Conservation (phyloP, 1,140 invertebrate species). For the Halyomorpha halys region DNA sequence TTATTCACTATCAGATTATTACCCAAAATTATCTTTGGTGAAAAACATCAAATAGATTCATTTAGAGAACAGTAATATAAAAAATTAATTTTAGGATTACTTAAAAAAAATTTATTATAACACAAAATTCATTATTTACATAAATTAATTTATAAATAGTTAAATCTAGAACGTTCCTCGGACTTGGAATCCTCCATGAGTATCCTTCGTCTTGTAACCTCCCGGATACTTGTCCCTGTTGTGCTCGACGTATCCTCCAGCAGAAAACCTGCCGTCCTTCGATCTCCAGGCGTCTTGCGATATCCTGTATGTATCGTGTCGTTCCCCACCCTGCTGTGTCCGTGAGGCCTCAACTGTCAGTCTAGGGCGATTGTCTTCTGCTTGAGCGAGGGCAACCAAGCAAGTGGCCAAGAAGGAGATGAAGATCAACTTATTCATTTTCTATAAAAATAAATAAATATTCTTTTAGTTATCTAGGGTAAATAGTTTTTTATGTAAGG, state of each 20-base stretch:
- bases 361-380: neutral
- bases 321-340: neutral
- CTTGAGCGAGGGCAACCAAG: neutral
- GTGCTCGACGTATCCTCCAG: conserved; percentile 20
- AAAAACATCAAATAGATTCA: too few species aligned
- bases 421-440: conserved; percentile 11
- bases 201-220: neutral
- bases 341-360: neutral
- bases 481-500: too few species aligned
- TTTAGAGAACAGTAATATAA: too few species aligned
- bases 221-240: conserved; percentile 11
- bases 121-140: too few species aligned
- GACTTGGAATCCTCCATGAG: conserved; percentile 16
- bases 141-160: neutral
- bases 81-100: too few species aligned
- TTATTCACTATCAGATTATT: too few species aligned
- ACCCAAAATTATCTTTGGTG: too few species aligned
- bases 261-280: neutral
- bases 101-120: too few species aligned
- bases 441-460: too few species aligned
- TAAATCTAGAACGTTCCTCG: conserved; percentile 5
- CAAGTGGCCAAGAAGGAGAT: conserved; percentile 1
- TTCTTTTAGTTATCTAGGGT: too few species aligned
- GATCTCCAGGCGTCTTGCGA: conserved; percentile 13
- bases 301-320: neutral